Base-by-base conservation (phyloP, 2,113 vertebrate species). In the Hippocampus abdominalis region DNA sequence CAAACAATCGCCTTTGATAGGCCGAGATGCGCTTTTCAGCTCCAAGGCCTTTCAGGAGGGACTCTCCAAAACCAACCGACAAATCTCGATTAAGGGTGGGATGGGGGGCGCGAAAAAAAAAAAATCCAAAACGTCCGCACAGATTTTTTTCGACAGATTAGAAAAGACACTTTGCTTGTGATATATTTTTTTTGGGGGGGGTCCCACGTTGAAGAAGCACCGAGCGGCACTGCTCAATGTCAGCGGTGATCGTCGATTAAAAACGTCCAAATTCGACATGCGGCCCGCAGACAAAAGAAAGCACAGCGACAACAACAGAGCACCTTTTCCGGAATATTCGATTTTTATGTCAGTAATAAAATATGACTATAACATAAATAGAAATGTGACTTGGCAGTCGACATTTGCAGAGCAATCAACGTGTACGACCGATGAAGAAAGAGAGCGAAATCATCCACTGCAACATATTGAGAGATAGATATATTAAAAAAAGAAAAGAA, bases 361-460 rank as follows among this genome's bases (percentile, higher is more conserved):
- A 98, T 98, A 98, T 97, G 95, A 97, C 96, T 98, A 96, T 95
- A 97, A 98, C 97, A 98, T 97, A 98, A 98, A 97, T 97, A 98
- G 94, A 95, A 96, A 96, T 94, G 94, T 91, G 95, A 96, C 95
- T 95, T 96, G 93, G 93, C 94, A 95, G 94, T 96, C 94, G 94
- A 96, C 95, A 95, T 94, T 94, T 92, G 93, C 20, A 64, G 93
- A 64, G 93, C 93, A 94, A 94, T 92, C 93, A 94, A 94, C 93
- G 93, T 36, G 32, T 94, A 95, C 93, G 94, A 95, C 94, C 92
- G 92, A 95, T 91, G 93, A 94, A 94, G 91, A 84, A 84, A 69
- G 53, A 92, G 92, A 90, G 86, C 91, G 91, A 87, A 76, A 87
- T 93, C 83, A 93, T 93, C 86, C 91, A 94, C 93, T 94, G 93